phyloP scores from a whole-genome alignment of 2,113 vertebrate genomes.

The Phainopepla nitens region DNA sequence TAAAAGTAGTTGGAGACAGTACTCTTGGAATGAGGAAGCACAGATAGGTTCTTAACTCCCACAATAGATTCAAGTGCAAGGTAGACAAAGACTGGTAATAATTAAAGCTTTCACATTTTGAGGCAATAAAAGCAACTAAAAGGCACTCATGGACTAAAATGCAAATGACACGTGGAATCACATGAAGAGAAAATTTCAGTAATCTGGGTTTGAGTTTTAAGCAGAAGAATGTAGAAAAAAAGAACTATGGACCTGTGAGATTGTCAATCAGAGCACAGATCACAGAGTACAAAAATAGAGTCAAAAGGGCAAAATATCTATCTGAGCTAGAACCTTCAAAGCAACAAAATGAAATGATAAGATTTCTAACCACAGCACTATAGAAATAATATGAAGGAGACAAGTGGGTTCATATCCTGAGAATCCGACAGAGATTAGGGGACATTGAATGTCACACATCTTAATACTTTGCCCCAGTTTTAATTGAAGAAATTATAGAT shows the following conservation, averaged over 20 bases:
- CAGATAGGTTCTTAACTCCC: neutral
- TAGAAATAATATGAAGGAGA: neutral
- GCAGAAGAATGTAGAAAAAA: neutral
- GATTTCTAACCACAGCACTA: neutral
- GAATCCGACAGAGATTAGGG: neutral
- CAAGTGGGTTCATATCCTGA: neutral
- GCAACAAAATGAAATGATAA: fast-evolving
- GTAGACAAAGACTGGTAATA: neutral
- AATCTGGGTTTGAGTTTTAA: neutral
- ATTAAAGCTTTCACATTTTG: neutral
- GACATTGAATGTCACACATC: neutral
- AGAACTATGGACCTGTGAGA: neutral
- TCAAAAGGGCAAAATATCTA: neutral
- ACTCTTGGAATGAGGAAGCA: neutral
- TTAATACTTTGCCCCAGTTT: neutral
- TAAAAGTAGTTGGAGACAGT: neutral
- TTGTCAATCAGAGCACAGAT: neutral
- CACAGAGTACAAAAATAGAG: neutral
- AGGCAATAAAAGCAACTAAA: neutral
- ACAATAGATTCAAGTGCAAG: neutral
- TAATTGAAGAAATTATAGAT: neutral
- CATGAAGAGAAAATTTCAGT: neutral
- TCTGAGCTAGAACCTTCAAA: neutral
- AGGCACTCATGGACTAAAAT: neutral
- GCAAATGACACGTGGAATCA: neutral